phyloP scores from a whole-genome alignment of 2,113 vertebrate species.

The Oncorhynchus masou region DNA sequence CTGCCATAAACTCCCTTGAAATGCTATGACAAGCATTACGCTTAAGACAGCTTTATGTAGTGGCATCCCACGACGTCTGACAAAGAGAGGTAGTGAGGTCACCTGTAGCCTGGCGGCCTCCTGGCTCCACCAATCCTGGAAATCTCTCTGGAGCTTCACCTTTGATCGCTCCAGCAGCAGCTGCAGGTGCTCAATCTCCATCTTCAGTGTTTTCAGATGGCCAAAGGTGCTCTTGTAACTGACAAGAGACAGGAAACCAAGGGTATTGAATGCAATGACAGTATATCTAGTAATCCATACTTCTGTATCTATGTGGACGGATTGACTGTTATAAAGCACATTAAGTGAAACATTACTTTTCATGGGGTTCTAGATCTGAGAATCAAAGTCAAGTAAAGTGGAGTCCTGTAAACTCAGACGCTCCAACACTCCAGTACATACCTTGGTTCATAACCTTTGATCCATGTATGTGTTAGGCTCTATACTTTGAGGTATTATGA shows the following conservation, averaged over 20 bases:
- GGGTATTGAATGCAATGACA: constrained; percentile 1
- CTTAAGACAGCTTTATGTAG: constrained; percentile 30
- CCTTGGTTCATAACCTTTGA: too few relatives aligned
- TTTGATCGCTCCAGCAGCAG: constrained; percentile 83
- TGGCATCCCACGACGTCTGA: constrained; percentile 31
- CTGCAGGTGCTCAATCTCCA: constrained; percentile 92
- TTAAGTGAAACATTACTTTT: too few relatives aligned
- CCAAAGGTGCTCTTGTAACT: constrained; percentile 82
- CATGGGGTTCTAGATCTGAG: too few relatives aligned
- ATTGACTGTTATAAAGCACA: background rate
- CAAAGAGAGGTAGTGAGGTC: constrained; percentile 24
- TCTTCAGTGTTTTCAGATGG: constrained; percentile 83
- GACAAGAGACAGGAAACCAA: constrained; percentile 26
- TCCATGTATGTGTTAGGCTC: too few relatives aligned
- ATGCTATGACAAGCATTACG: background rate
- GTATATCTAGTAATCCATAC: constrained; percentile 1
- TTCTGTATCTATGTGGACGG: background rate
- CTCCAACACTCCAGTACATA: too few relatives aligned
- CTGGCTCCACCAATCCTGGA: constrained; percentile 86
- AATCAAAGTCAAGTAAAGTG: too few relatives aligned
- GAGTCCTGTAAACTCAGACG: too few relatives aligned
- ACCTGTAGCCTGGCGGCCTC: constrained; percentile 79
- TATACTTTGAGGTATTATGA: too few relatives aligned
- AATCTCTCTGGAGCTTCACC: constrained; percentile 87
- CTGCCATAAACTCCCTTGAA: constrained; percentile 20